Evolutionary conservation across 2,797 vertebrate species (phyloP), one percentile per base, ranked within the genome.

Genomic region (Anomalospiza imberbis): DNA sequence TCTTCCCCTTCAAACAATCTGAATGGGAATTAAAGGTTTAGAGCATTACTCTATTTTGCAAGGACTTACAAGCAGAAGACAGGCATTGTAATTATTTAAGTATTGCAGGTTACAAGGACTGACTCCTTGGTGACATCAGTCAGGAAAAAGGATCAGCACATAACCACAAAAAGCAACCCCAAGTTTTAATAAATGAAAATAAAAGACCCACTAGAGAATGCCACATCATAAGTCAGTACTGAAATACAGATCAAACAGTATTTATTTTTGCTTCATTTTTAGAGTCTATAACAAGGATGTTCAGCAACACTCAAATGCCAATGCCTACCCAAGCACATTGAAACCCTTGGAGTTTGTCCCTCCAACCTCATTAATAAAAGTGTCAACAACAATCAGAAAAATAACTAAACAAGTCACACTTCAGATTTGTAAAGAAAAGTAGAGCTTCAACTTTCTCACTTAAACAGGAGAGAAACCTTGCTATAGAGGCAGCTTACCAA

Each of bases 221-320:
- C 29, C 72, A 92, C 71, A 83, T 84, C 73, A 32, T n/a, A 91
- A 78, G 19, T 63, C 89, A 92, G 45, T 82, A 80, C 34, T 80
- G 81, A 89, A 93, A 91, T 74, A 85, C 40, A 92, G 75, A 58
- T 89, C 81, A 93, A 95, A 95, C 90, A 93, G 83, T 51, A 87
- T 92, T 96, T 95, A 94, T 96, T 96, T 88, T 95, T 94, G 57
- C 85, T 85, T 92, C 55, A 93, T 85, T 70, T 94, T 85, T 70
- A 84, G 67, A 92, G 47, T 93, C 81, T 85, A 15, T 65, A 85
- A 93, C 76, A 94, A 94, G 61, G 68, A 83, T 91, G 61, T 87
- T 95, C 72, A 93, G 77, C 67, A 92, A 93, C 76, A 91, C 55
- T 93, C 80, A 88, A 66, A 90, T 57, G 82, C 71, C 74, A 86